phyloP scores from a whole-genome alignment of 1,140 invertebrate genomes.

The Drosophila arizonae region DNA sequence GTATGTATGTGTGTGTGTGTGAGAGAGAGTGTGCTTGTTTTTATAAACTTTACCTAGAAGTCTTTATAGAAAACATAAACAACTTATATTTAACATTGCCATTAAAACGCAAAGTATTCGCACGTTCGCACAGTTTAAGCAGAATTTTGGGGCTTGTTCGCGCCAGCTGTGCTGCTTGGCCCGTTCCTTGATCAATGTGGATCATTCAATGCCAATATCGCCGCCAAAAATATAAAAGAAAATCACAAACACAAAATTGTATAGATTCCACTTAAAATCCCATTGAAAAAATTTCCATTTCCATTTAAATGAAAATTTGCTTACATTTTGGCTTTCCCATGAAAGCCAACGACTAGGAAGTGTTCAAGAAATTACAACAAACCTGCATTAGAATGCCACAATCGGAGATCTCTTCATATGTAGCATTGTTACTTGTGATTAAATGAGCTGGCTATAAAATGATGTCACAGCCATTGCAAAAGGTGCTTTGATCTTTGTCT shows the following conservation, averaged over 20 bases:
- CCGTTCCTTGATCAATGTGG: slow-evolving; percentile 6
- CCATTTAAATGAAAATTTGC: slow-evolving; percentile 61
- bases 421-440: slow-evolving; percentile 3
- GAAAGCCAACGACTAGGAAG: slow-evolving; percentile 13
- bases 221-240: slow-evolving; percentile 4
- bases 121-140: slow-evolving; percentile 37
- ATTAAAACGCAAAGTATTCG: slow-evolving; percentile 61
- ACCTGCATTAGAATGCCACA: background rate
- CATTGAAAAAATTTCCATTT: slow-evolving; percentile 44
- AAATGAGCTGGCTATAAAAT: background rate
- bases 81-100: slow-evolving; percentile 38
- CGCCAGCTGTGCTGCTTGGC: slow-evolving; percentile 15
- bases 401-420: background rate
- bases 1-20: background rate
- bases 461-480: slow-evolving; percentile 24
- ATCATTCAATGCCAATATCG: background rate
- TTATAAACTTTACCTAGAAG: slow-evolving; percentile 66
- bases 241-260: slow-evolving; percentile 1
- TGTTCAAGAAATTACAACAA: background rate
- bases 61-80: slow-evolving; percentile 46
- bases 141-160: slow-evolving; percentile 42
- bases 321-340: slow-evolving; percentile 17
- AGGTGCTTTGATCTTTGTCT: slow-evolving; percentile 21
- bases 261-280: slow-evolving; percentile 20
- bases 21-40: slow-evolving; percentile 17